Evolutionary conservation across 2,888 invertebrate genomes (phyloP), one percentile per base, ranked within the genome.

Genomic region (Camptogramma bilineatum): DNA sequence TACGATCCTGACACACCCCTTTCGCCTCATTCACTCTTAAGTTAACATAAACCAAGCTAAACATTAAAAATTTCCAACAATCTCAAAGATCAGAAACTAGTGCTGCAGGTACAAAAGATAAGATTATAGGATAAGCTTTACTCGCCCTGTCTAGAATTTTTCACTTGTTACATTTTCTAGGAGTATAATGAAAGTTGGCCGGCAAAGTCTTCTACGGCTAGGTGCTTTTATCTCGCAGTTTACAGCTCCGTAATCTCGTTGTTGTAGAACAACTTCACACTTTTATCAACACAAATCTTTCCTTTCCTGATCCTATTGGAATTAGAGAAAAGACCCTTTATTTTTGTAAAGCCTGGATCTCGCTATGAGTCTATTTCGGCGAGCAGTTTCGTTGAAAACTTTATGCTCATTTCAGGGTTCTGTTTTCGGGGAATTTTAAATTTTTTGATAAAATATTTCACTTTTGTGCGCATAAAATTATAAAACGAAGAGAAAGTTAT

Each of bases 201-300:
- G 46, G 59, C 48, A 60, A 65, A 64, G 52, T 58, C 61, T 61
- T 69, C 57, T n/a, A 62, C 54, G 54, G 55, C 57, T 63, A 62
- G 58, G 47, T 52, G 62, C 56, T 56, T 68, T 68, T 68, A 68
- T 66, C 53, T 62, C 62, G 46, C 54, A 64, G 60, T 66, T 66
- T 70, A 55, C 66, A 68, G 60, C 57, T 64, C 47, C 51, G 48
- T 66, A 48, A 66, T 66, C 64, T 62, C 56, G 60, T 62, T 66
- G 62, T 57, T 64, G 56, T 51, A 54, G 52, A 62, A 66, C 61
- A 64, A 68, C 57, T 62, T 70, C 64, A 64, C 54, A 42, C 64
- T 60, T 55, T 62, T 63, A 62, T 63, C 52, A 52, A 46, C 55
- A 56, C 31, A 57, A 61, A 52, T 57, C 52, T 55, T 62, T 64